phyloP scores from a whole-genome alignment of 2,113 vertebrate species.

The Syngnathus typhle region DNA sequence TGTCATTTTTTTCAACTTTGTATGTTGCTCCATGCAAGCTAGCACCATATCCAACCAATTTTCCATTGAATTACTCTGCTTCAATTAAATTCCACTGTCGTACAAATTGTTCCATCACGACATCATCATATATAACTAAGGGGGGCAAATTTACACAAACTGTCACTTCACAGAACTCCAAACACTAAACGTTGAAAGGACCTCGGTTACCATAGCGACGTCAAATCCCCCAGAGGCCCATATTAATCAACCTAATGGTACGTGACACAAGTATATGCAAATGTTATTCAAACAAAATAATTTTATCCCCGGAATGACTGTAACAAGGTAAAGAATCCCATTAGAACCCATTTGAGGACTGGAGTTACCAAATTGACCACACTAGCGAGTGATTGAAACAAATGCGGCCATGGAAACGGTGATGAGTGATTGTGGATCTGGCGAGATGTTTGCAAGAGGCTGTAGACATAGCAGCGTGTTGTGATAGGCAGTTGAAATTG shows the following conservation, averaged over 20 bases:
- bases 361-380: background rate
- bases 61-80: no score
- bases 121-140: background rate
- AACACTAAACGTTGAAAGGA: background rate
- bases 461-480: slow-evolving; percentile 36
- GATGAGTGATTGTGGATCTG: slow-evolving; percentile 6
- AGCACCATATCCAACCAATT: no score
- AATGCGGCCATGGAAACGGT: slow-evolving; percentile 5
- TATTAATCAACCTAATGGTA: background rate
- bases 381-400: background rate
- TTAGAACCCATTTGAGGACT: background rate
- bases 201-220: background rate
- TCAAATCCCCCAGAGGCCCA: background rate
- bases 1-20: no score
- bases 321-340: background rate
- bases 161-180: background rate
- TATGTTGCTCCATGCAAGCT: no score
- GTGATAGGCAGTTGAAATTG: slow-evolving; percentile 7
- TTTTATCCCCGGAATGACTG: background rate
- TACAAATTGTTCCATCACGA: no score
- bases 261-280: background rate
- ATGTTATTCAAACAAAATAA: background rate
- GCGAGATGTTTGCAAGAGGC: slow-evolving; percentile 15
- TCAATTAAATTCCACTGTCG: no score
- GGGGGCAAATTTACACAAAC: background rate